Percentiles rank a stretch among this genome's conserved stretches.
These are phyloP conservation scores for Onthophagus sagittarius DNA, from an alignment of 2,888 invertebrate species.

Conservation along the genomic window DNA sequence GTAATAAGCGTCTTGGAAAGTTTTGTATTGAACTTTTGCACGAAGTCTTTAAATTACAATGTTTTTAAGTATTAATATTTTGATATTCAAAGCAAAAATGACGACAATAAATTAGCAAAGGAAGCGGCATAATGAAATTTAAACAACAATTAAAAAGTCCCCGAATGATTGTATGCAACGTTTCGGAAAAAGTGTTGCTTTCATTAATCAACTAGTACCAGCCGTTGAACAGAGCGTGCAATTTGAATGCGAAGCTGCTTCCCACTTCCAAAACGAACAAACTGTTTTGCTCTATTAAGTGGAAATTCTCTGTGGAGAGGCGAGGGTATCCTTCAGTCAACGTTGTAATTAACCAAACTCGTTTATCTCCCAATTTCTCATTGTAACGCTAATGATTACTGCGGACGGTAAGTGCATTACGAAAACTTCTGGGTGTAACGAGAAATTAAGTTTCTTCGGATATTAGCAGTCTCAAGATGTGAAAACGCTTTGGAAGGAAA, in stretches of 20 bases:
- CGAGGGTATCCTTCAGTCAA: slow-evolving; percentile 1
- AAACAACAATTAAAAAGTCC: background rate
- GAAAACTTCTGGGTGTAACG: slow-evolving; percentile 4
- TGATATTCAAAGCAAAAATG: no score
- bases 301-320: background rate
- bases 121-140: background rate
- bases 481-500: background rate
- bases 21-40: background rate
- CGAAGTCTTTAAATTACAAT: background rate
- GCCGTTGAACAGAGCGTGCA: background rate
- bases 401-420: slow-evolving; percentile 8
- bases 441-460: slow-evolving; percentile 7
- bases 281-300: slow-evolving; percentile 1
- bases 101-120: background rate
- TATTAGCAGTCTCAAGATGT: background rate
- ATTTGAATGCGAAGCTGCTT: background rate
- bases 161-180: background rate
- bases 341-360: slow-evolving; percentile 12
- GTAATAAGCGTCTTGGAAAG: background rate
- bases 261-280: slow-evolving; percentile 1
- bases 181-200: background rate
- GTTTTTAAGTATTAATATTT: no score
- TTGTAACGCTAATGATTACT: slow-evolving; percentile 12
- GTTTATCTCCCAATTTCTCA: slow-evolving; percentile 10
- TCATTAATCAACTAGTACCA: background rate